Evolutionary conservation across 2,113 vertebrate species (phyloP), one percentile per base, ranked within the genome.

Genomic region (Aegotheles bennettii): DNA sequence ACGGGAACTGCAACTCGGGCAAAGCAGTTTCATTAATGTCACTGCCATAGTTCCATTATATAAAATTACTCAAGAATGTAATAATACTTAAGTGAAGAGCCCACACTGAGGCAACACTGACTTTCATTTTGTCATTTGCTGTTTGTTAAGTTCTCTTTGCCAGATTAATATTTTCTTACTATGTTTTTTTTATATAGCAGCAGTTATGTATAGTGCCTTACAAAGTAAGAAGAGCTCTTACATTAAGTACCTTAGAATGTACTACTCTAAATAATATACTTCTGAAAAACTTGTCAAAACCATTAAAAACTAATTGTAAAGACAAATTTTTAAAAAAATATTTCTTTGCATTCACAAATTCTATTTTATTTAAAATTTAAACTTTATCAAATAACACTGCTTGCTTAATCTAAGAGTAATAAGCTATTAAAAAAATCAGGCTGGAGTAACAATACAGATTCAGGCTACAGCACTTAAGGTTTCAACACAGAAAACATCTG

Each of bases 61-160:
- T 21, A 85, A 70, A 89, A 65, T 40, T 31, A 85, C 70, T 91
- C 35, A 60, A 29, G 64, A 82, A 78, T 31, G 35, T 21, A 65
- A 61, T 74, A 87, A 87, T 8, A 40, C 23, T 11, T 25, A 68
- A 87, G 26, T 68, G 64, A 57, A 47, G 48, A 65, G 28, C 20
- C 17, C 17, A 77, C 36, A 57, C 0, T 33, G 36, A 40, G n/a
- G 47, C 65, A 92, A 51, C 0, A 1, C n/a, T 42, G 50, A 87
- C 20, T 50, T 68, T 31, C 29, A 64, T 33, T 87, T 64, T 60
- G 6, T 77, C 59, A 51, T 31, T 9, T 92, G 50, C 35, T 78
- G 83, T 61, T 65, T 48, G 59, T 77, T 36, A 69, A 77, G 7
- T 51, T 93, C 63, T 57, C 23, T 61, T 73, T 74, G 38, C 24